Percentiles rank a stretch among this genome's conserved stretches.
phyloP scores from a whole-genome alignment of 1,140 invertebrate genomes.

The Whitmania pigra region DNA sequence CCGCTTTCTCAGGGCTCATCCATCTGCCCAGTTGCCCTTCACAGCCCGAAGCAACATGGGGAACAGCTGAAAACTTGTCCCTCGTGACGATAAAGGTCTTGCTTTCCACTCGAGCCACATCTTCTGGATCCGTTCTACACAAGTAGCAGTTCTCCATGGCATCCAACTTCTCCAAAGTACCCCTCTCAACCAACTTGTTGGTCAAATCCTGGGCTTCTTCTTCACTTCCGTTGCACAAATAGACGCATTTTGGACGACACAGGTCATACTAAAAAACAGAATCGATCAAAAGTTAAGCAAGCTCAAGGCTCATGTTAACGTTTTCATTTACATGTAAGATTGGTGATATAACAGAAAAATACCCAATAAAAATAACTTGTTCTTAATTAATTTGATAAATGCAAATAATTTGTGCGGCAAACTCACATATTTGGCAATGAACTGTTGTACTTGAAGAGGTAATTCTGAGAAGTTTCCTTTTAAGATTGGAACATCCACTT shows the following conservation, averaged over 20 bases:
- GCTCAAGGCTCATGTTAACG: background rate
- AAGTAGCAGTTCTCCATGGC: constrained; percentile 57
- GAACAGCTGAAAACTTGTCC: constrained; percentile 65
- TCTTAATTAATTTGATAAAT: too few relatives aligned
- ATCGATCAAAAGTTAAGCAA: background rate
- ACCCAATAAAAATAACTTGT: background rate
- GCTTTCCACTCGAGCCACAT: constrained; percentile 92
- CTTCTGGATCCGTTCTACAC: constrained; percentile 83
- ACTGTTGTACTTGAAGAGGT: constrained; percentile 21
- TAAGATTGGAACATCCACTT: constrained; percentile 14
- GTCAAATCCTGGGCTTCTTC: constrained; percentile 24
- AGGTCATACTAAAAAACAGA: constrained; percentile 15
- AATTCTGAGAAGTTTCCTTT: constrained; percentile 22
- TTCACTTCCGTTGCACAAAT: constrained; percentile 22
- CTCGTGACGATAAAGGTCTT: constrained; percentile 85
- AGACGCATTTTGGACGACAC: constrained; percentile 22
- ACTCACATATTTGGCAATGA: constrained; percentile 24
- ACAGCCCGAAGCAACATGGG: constrained; percentile 45
- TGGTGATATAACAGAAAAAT: background rate
- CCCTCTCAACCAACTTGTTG: constrained; percentile 23
- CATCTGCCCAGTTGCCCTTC: constrained; percentile 62
- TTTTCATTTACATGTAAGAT: background rate
- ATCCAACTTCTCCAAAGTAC: constrained; percentile 25
- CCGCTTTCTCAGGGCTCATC: constrained; percentile 19
- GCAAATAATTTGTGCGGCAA: too few relatives aligned